Conservation (phyloP, 2,113 vertebrate genomes). For the Electrona antarctica region DNA sequence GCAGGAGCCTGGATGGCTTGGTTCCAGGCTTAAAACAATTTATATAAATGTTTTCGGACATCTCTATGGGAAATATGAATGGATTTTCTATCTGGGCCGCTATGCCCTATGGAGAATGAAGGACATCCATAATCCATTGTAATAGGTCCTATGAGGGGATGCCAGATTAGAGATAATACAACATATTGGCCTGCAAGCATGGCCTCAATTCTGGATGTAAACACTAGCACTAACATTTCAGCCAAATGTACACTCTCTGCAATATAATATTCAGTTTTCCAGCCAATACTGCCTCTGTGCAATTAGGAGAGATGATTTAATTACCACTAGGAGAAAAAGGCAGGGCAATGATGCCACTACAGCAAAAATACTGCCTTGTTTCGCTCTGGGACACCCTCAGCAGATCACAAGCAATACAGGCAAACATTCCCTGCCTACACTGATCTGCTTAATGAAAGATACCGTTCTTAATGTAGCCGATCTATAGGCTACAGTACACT, state of each 20-base stretch:
- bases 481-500: neutral
- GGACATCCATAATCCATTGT: neutral
- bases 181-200: neutral
- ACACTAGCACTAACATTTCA: slow-evolving; percentile 40
- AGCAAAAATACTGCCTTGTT: neutral
- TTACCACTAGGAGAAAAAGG: slow-evolving; percentile 16
- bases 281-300: slow-evolving; percentile 29
- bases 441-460: neutral
- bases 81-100: too few relatives aligned
- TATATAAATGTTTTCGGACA: too few relatives aligned
- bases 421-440: neutral
- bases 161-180: slow-evolving; percentile 12
- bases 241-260: slow-evolving; percentile 37
- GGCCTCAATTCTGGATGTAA: neutral
- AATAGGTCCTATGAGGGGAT: slow-evolving; percentile 18
- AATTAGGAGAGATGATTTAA: slow-evolving; percentile 35
- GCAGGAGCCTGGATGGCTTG: too few relatives aligned
- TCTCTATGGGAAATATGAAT: too few relatives aligned
- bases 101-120: slow-evolving; percentile 10
- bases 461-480: neutral
- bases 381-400: slow-evolving; percentile 1
- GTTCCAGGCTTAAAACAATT: too few relatives aligned
- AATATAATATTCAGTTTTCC: slow-evolving; percentile 33
- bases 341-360: slow-evolving; percentile 36
- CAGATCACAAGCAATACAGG: slow-evolving; percentile 3